Base-by-base conservation (phyloP, 2,113 vertebrate genomes). In the Zosterops lateralis region DNA sequence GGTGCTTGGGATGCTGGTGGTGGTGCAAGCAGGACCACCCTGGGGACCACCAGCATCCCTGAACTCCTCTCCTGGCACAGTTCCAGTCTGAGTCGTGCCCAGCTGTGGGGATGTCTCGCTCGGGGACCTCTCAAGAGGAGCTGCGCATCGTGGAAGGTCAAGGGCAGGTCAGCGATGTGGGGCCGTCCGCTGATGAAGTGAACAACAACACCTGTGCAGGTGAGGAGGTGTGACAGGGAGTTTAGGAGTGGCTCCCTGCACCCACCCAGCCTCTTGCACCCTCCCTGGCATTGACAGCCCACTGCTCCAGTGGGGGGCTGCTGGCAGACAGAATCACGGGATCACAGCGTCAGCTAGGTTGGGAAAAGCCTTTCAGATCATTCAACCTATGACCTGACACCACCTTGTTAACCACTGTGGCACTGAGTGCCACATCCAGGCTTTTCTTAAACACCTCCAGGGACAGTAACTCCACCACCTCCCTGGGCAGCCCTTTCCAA, bases 191-290 rank as follows among this genome's bases (percentile, higher is more conserved):
- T 0, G 99, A 99, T 5, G 99, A 99, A 77, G 99, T 99, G 96
- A 99, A 99, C 98, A 99, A 99, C 97, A 99, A 99, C 90, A 99
- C 99, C 78, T 99, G 99, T 71, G 96, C 98, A 97, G 98, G 98
- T 99, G 88, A 96, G 87, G 10, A 45, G 44, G 2, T 36, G 50
- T 62, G 62, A 31, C 24, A 32, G 44, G 32, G 3, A 3, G 25
- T 9, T 29, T 74, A 64, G 40, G 60, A 26, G 54, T 3, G 6
- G 47, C 3, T 10, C 25, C 32, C 12, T 7, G 13, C 47, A 48
- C 47, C 45, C 38, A 20, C 29, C 34, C 51, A 76, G 14, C 32
- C 34, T 19, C 12, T 26, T 8, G 26, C 1, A 1, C 34, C 19
- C 8, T 0, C 16, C 40, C 25, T 0, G 8, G 45, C 4, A 3